Evolutionary conservation across 1,140 invertebrate genomes (phyloP).

Genomic region (Hycleus cichorii): DNA sequence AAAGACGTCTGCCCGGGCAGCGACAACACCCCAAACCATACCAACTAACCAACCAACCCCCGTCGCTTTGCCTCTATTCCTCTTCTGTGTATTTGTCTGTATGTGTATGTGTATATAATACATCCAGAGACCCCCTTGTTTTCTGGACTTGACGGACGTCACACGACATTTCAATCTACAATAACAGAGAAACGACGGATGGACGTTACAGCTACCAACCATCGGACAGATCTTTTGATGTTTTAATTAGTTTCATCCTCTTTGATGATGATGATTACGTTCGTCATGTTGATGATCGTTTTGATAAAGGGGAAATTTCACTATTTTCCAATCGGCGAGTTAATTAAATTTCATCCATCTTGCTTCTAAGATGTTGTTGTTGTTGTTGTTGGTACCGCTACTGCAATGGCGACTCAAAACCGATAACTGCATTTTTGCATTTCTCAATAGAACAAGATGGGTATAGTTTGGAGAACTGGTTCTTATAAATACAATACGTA

Average conservation of each 20-base stretch:
- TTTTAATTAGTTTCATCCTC: conserved; percentile 36
- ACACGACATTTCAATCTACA: conserved; percentile 38
- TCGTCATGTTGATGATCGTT: too few species aligned
- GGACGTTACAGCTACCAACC: conserved; percentile 15
- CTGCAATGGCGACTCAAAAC: too few species aligned
- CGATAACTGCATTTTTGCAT: too few species aligned
- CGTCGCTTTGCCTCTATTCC: conserved; percentile 10
- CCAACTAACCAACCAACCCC: conserved; percentile 4
- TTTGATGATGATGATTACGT: not conserved
- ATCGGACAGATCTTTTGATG: conserved; percentile 27
- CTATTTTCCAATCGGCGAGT: not conserved
- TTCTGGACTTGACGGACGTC: conserved; percentile 31
- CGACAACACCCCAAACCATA: conserved; percentile 26
- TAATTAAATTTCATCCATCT: not conserved
- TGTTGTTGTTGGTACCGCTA: too few species aligned
- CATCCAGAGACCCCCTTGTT: too few species aligned
- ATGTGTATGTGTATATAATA: too few species aligned
- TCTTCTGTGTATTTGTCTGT: not conserved
- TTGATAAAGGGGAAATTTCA: too few species aligned
- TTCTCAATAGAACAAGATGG: too few species aligned
- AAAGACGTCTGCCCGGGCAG: conserved; percentile 44
- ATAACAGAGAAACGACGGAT: not conserved
- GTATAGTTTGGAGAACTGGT: too few species aligned
- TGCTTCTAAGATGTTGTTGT: too few species aligned
- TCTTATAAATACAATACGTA: too few species aligned